Base-by-base conservation (phyloP, 92 coral and sea anemone species). In the Hydrozoanthus gracilis region DNA sequence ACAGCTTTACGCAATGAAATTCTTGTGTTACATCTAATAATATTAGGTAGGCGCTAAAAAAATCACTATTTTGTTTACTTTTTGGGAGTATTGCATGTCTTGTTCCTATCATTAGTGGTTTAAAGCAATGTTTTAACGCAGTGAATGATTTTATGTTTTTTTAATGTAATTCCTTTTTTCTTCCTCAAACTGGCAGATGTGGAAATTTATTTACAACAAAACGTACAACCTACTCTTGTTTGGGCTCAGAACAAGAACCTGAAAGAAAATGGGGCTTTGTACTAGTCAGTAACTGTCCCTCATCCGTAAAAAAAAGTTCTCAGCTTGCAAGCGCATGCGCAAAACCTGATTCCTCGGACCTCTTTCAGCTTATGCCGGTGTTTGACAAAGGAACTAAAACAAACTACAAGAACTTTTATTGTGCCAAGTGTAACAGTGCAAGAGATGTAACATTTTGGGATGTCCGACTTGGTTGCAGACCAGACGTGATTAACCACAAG, bases 301-400 rank as follows among this genome's bases (percentile, higher is more conserved):
- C 8, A 15, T 9, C 0, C 15, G 7, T 62, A 5, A 78, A 56
- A 27, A 44, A 27, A 12, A 78, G 83, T 49, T 78, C 83, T 11
- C 54, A 44, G 39, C 6, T 78, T 7, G 69, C 49, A 78, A 71
- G 83, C 35, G 52, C 83, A 44, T 78, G 83, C 70, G 27, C 64
- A 44, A 1, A 78, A 7, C 44, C 15, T 4, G 83, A 78, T 78
- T 44, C 71, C 18, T 44, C 83, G 16, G 83, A 78, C 46, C 16
- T 35, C n/a, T 78, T 78, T 47, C 11, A 44, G 35, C 4, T 10
- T 3, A 3, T 78, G 18, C 83, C 83, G 3, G 83, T 78, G 70
- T 47, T 77, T 13, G 82, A 77, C 50, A 77, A 54, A 16, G 27
- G 14, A 27, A 77, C 82, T 44, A 77, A 54, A 7, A 60, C 15